These are phyloP conservation scores for Sebastes miniatus DNA, from an alignment of 2,797 vertebrate species.

Conservation along the genomic window DNA sequence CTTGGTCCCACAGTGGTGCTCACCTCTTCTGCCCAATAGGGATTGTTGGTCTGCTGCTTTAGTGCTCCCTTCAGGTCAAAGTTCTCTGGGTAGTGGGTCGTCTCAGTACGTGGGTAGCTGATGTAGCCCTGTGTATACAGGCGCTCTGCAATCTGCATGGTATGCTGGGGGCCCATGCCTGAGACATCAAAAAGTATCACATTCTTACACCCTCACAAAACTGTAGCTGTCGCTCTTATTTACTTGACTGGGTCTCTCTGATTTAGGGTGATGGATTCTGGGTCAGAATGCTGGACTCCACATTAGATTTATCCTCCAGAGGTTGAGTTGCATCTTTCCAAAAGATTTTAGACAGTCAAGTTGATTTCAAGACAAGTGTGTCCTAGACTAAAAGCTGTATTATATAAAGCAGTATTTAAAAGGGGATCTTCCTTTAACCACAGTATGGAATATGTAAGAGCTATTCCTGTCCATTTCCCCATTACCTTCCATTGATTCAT, in stretches of 20 bases:
- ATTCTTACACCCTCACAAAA: not conserved
- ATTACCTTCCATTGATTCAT: not conserved
- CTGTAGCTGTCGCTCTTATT: not conserved
- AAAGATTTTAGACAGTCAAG: not conserved
- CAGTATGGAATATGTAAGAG: not conserved
- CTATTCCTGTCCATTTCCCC: not conserved
- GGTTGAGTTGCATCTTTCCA: not conserved
- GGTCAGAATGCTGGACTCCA: not conserved
- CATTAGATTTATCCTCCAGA: no score
- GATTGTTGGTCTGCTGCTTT: slow-evolving; percentile 89
- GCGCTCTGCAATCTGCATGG: slow-evolving; percentile 97
- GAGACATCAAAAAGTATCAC: slow-evolving; percentile 4
- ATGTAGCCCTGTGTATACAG: slow-evolving; percentile 98
- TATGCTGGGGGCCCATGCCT: slow-evolving; percentile 96
- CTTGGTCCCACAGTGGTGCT: slow-evolving; percentile 45
- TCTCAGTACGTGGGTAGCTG: slow-evolving; percentile 99
- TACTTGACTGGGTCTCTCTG: not conserved
- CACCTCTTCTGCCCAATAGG: slow-evolving; percentile 91
- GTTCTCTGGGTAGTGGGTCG: slow-evolving; percentile 95
- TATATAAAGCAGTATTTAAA: not conserved
- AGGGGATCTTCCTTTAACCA: not conserved
- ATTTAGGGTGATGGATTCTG: not conserved
- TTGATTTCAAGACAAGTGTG: not conserved
- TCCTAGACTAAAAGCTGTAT: not conserved
- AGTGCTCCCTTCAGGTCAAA: slow-evolving; percentile 95